Percentiles rank a stretch among this genome's conserved stretches.
Conservation (phyloP, 2,888 invertebrate genomes). For the Tryphoninae sp. region DNA sequence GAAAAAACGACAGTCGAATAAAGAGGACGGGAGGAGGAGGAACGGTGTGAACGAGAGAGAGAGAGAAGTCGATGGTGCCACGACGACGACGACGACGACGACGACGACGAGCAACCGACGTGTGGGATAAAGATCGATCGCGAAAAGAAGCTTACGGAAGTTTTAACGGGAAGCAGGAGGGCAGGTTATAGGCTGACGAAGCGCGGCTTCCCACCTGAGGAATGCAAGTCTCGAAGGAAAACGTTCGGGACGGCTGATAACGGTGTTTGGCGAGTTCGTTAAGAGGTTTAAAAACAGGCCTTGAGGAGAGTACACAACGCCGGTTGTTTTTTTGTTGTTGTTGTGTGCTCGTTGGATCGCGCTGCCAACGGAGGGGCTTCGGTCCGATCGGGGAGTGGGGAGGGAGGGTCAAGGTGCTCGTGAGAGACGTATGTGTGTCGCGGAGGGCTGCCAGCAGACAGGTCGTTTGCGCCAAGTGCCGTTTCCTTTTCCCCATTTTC, state of each 20-base stretch:
- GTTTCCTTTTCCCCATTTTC: constrained; percentile 28
- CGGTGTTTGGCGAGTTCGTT: constrained; percentile 30
- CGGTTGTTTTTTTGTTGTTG: constrained; percentile 10
- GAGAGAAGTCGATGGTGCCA: constrained; percentile 58
- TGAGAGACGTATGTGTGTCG: constrained; percentile 79
- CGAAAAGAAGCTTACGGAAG: constrained; percentile 73
- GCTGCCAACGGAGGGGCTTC: background rate
- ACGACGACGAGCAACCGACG: constrained; percentile 48
- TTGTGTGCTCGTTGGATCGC: background rate
- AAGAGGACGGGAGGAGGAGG: constrained; percentile 61
- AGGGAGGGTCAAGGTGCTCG: constrained; percentile 71
- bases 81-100: constrained; percentile 34
- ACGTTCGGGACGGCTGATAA: constrained; percentile 17
- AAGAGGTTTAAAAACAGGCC: constrained; percentile 21
- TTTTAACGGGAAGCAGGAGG: constrained; percentile 64
- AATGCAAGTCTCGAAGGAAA: constrained; percentile 67
- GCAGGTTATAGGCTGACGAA: constrained; percentile 69
- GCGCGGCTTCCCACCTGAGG: constrained; percentile 83
- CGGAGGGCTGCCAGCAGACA: constrained; percentile 72
- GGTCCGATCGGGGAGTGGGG: background rate
- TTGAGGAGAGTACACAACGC: constrained; percentile 8
- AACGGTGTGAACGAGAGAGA: background rate
- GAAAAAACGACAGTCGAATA: constrained; percentile 68
- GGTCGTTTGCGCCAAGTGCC: constrained; percentile 41
- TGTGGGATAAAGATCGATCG: constrained; percentile 45